Percentiles rank a stretch among this genome's conserved stretches.
phyloP scores from a whole-genome alignment of 2,888 invertebrate genomes.

The Eledona agricola region DNA sequence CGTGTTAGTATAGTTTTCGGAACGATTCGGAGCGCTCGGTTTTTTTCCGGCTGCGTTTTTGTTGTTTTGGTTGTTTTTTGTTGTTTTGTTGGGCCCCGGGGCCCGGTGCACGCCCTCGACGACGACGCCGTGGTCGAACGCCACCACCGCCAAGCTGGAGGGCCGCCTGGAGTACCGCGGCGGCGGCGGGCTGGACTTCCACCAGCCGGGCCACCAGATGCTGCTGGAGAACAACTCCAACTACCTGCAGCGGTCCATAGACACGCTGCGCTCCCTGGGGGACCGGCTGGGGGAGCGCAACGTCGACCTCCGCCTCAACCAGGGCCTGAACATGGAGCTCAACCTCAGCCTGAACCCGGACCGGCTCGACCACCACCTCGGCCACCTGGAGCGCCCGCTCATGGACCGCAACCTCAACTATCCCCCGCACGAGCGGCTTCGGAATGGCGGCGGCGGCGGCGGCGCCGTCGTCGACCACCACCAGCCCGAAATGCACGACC shows the following conservation, averaged over 20 bases:
- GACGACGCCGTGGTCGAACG: neutral
- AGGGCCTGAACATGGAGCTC: conserved; percentile 50
- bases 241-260: conserved; percentile 61
- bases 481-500: conserved; percentile 53
- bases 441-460: conserved; percentile 38
- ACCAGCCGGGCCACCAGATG: conserved; percentile 56
- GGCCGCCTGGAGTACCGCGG: conserved; percentile 61
- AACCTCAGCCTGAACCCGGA: conserved; percentile 57
- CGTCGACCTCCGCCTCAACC: conserved; percentile 59
- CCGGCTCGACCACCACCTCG: conserved; percentile 55
- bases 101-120: too few relatives aligned
- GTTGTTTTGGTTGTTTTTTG: conserved; percentile 44
- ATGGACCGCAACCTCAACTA: conserved; percentile 55
- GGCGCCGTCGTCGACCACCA: conserved; percentile 41
- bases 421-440: conserved; percentile 50
- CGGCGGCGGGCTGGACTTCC: conserved; percentile 60
- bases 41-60: conserved; percentile 49
- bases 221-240: conserved; percentile 58
- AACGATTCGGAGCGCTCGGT: conserved; percentile 56
- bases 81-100: conserved; percentile 14
- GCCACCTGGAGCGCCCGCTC: conserved; percentile 52
- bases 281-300: conserved; percentile 61
- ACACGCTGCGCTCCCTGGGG: conserved; percentile 60
- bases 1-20: conserved; percentile 62
- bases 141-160: conserved; percentile 53